Conservation (phyloP, 2,888 invertebrate genomes). For the Amiota minor region DNA sequence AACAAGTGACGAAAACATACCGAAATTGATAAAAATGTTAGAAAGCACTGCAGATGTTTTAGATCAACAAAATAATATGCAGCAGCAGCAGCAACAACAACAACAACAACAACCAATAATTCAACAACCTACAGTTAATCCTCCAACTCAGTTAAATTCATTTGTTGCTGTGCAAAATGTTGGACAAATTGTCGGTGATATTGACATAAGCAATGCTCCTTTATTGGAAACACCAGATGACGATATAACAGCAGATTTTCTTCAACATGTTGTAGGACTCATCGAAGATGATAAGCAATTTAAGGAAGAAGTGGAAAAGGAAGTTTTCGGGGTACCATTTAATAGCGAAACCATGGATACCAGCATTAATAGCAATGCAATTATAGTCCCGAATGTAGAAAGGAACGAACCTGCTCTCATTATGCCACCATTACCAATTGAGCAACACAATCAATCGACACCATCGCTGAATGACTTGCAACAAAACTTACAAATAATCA, state of each 20-base stretch:
- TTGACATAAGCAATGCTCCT: constrained; percentile 65
- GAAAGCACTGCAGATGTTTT: constrained; percentile 69
- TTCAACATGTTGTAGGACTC: constrained; percentile 83
- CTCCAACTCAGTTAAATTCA: constrained; percentile 4
- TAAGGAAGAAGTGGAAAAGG: constrained; percentile 83
- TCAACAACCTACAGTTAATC: not conserved
- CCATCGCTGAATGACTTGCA: too few relatives aligned
- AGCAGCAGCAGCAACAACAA: constrained; percentile 27
- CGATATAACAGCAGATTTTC: constrained; percentile 80
- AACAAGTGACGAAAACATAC: constrained; percentile 69
- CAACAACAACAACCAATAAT: constrained; percentile 21
- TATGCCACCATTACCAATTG: not conserved
- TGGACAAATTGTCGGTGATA: constrained; percentile 51
- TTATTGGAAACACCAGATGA: constrained; percentile 77
- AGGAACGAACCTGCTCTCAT: not conserved
- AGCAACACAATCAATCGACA: not conserved
- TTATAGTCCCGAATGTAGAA: not conserved
- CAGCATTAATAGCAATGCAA: not conserved
- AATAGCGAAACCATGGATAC: not conserved
- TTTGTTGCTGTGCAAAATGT: constrained; percentile 5
- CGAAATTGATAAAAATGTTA: constrained; percentile 76
- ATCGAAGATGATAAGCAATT: constrained; percentile 80
- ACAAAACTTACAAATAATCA: not conserved
- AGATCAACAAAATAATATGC: constrained; percentile 41
- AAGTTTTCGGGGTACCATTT: constrained; percentile 74